Evolutionary conservation across 2,113 vertebrate genomes (phyloP).

Genomic region (Halcyon malimbica): DNA sequence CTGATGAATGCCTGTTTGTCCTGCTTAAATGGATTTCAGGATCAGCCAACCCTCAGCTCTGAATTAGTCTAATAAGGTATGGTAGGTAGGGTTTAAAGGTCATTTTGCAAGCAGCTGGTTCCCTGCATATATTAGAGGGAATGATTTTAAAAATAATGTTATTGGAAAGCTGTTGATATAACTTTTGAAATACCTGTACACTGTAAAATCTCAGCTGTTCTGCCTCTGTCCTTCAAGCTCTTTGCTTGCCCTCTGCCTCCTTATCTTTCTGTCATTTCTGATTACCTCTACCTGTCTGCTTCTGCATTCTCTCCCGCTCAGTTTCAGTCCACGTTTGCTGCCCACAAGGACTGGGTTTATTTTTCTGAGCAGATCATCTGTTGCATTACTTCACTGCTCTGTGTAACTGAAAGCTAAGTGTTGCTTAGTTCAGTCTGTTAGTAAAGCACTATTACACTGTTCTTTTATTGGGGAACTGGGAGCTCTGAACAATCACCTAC

Average conservation of each 20-base stretch:
- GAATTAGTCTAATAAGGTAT: slow-evolving; percentile 24
- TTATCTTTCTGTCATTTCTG: slow-evolving; percentile 60
- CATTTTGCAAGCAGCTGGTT: slow-evolving; percentile 28
- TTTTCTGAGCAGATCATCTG: slow-evolving; percentile 45
- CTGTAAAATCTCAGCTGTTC: not conserved
- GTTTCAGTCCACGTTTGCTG: slow-evolving; percentile 18
- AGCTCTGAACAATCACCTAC: not conserved
- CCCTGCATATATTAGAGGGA: not conserved
- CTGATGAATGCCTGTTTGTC: slow-evolving; percentile 30
- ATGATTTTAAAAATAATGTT: slow-evolving; percentile 5
- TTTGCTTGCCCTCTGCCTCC: slow-evolving; percentile 26
- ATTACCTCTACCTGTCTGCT: slow-evolving; percentile 64
- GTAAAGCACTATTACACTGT: not conserved
- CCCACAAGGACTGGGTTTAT: slow-evolving; percentile 52
- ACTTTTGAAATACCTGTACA: not conserved
- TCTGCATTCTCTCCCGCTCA: slow-evolving; percentile 5
- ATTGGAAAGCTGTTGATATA: slow-evolving; percentile 30
- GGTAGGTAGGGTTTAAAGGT: slow-evolving; percentile 8
- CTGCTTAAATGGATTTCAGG: slow-evolving; percentile 25
- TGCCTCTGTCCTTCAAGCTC: slow-evolving; percentile 53
- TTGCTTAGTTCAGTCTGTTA: not conserved
- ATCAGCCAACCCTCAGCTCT: slow-evolving; percentile 22
- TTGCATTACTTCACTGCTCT: not conserved
- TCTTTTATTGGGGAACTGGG: not conserved
- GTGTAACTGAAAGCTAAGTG: not conserved